Evolutionary conservation across 2,113 vertebrate genomes (phyloP).

Genomic region (Progne subis): DNA sequence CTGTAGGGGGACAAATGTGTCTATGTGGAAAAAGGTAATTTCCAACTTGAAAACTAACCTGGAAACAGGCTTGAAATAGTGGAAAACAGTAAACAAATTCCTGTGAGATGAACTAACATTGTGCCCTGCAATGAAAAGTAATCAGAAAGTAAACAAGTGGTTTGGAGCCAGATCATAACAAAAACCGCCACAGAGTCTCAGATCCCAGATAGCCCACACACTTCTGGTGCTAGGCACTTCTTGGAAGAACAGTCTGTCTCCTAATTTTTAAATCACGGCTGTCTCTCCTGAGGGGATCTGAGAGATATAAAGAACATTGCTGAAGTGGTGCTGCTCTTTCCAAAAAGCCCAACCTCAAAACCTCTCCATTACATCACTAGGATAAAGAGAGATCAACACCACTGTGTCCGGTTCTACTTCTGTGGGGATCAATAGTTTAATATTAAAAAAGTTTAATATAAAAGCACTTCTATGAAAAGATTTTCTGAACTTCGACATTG

Average conservation of each 20-base stretch:
- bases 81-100: conserved; percentile 42
- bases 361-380: rapidly evolving
- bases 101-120: conserved; percentile 16
- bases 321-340: neutral
- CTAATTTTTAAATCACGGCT: neutral
- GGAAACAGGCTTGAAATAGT: neutral
- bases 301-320: neutral
- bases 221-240: neutral
- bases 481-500: neutral
- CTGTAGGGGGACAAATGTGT: neutral
- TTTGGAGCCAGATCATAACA: neutral
- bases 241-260: conserved; percentile 40
- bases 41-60: neutral
- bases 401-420: neutral
- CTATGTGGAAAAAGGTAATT: neutral
- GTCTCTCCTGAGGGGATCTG: neutral
- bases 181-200: neutral
- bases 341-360: neutral
- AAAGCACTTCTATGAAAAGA: neutral
- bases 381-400: neutral
- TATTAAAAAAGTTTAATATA: neutral
- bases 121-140: conserved; percentile 6
- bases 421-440: neutral
- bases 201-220: neutral
- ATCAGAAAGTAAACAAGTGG: neutral